Percentiles rank a stretch among this genome's conserved stretches.
Evolutionary conservation across 1,140 invertebrate genomes (phyloP).

Genomic region (Drosophila bipectinata): DNA sequence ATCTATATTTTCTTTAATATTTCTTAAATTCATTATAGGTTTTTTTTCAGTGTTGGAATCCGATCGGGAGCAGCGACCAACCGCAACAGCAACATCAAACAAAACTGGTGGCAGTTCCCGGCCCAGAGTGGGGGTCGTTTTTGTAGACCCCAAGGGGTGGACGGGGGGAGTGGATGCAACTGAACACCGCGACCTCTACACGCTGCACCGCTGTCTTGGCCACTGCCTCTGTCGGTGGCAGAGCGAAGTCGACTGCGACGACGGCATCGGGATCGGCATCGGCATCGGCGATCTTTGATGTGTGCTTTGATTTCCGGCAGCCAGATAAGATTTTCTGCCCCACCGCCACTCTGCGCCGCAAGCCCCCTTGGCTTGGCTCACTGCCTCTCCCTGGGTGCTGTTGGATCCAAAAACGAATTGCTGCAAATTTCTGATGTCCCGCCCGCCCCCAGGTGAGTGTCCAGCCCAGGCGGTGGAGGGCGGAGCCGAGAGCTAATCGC

Average conservation of each 20-base stretch:
- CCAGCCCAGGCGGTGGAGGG: not conserved
- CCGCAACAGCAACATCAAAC: conserved; percentile 46
- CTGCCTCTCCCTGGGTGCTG: not conserved
- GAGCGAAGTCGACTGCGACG: conserved; percentile 10
- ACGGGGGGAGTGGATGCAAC: conserved; percentile 41
- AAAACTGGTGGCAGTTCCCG: conserved; percentile 10
- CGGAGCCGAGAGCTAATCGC: not conserved
- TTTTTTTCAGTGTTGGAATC: conserved; percentile 19
- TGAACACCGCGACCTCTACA: conserved; percentile 58
- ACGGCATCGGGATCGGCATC: conserved; percentile 36
- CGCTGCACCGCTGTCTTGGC: conserved; percentile 13
- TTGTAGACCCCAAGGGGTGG: conserved; percentile 21
- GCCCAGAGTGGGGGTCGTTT: not conserved
- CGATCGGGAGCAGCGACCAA: conserved; percentile 50
- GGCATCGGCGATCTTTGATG: conserved; percentile 72
- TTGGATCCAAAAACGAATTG: conserved; percentile 64
- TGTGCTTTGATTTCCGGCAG: conserved; percentile 83
- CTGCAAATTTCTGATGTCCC: conserved; percentile 41
- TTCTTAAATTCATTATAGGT: no score
- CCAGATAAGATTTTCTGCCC: conserved; percentile 74
- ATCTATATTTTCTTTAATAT: no score
- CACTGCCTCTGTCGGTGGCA: not conserved
- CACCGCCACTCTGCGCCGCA: not conserved
- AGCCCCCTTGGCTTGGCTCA: not conserved
- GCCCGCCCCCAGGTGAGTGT: not conserved